Evolutionary conservation across 2,113 vertebrate genomes (phyloP).

Genomic region (Caracal caracal): DNA sequence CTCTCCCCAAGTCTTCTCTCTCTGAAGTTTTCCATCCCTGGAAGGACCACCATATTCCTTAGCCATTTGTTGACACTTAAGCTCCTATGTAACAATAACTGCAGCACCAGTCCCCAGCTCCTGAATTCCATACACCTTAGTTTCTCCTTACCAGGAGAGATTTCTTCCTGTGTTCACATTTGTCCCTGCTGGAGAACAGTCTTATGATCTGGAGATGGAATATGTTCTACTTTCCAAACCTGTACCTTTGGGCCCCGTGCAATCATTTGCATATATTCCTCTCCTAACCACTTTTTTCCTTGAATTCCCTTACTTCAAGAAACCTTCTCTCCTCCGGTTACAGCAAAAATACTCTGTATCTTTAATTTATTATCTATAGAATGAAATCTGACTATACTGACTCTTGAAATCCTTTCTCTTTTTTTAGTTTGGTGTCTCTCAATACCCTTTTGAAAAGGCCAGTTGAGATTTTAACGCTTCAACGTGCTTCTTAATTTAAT

Average conservation of each 20-base stretch:
- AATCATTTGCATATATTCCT: background rate
- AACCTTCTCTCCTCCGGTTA: background rate
- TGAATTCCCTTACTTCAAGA: background rate
- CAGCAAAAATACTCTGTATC: background rate
- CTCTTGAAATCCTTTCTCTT: background rate
- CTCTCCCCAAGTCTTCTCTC: background rate
- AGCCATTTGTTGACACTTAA: background rate
- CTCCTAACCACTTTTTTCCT: background rate
- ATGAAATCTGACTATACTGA: conserved; percentile 1
- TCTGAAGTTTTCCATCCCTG: background rate
- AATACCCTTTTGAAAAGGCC: conserved; percentile 50
- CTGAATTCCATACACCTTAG: background rate
- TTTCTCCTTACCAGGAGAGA: background rate
- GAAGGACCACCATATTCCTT: background rate
- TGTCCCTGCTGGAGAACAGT: background rate
- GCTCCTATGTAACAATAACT: background rate
- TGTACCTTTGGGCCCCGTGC: background rate
- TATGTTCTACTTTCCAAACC: background rate
- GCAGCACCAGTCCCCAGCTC: background rate
- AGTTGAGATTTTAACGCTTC: conserved; percentile 54
- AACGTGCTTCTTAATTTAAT: conserved; percentile 41
- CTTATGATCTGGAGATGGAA: background rate
- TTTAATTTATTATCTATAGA: conserved; percentile 1
- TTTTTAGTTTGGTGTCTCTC: conserved; percentile 10
- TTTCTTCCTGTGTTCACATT: background rate